phyloP scores from a whole-genome alignment of 2,888 invertebrate genomes.

The Platypus cylindrus region DNA sequence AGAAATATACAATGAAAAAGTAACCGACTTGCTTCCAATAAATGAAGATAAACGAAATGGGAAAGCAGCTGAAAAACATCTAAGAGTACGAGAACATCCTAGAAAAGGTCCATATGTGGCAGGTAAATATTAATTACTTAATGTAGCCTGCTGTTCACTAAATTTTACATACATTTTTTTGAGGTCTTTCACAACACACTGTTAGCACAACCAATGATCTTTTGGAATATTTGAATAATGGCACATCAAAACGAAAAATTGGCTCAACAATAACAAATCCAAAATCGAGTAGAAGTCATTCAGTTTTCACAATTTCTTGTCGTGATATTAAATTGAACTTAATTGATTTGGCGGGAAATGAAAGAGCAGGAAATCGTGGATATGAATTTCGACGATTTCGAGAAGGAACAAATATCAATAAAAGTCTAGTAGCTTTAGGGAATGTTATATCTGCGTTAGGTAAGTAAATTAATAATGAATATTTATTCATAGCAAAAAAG shows the following conservation, averaged over 20 bases:
- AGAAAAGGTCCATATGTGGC: slow-evolving; percentile 67
- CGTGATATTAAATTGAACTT: slow-evolving; percentile 51
- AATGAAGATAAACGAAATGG: slow-evolving; percentile 11
- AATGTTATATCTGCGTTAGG: slow-evolving; percentile 72
- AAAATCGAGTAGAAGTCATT: slow-evolving; percentile 60
- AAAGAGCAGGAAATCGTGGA: slow-evolving; percentile 40
- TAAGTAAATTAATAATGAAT: no score
- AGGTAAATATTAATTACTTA: slow-evolving; percentile 39
- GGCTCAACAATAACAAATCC: slow-evolving; percentile 61
- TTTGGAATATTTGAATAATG: slow-evolving; percentile 45
- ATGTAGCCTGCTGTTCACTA: no score
- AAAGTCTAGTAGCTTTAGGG: slow-evolving; percentile 66
- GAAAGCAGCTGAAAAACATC: slow-evolving; percentile 21
- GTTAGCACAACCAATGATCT: slow-evolving; percentile 45
- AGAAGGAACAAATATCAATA: slow-evolving; percentile 62
- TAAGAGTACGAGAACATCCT: slow-evolving; percentile 70
- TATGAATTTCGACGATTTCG: slow-evolving; percentile 40
- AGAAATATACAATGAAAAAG: slow-evolving; percentile 54
- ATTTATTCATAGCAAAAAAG: no score
- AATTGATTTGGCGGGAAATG: slow-evolving; percentile 59
- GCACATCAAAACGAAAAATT: slow-evolving; percentile 49
- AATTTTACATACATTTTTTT: slow-evolving; percentile 11
- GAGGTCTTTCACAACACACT: slow-evolving; percentile 51
- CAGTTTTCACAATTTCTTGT: slow-evolving; percentile 53
- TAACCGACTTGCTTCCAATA: slow-evolving; percentile 52